These are phyloP conservation scores for Coracias cyanogaster DNA, from an alignment of 2,797 vertebrate genomes.

Conservation along the genomic window DNA sequence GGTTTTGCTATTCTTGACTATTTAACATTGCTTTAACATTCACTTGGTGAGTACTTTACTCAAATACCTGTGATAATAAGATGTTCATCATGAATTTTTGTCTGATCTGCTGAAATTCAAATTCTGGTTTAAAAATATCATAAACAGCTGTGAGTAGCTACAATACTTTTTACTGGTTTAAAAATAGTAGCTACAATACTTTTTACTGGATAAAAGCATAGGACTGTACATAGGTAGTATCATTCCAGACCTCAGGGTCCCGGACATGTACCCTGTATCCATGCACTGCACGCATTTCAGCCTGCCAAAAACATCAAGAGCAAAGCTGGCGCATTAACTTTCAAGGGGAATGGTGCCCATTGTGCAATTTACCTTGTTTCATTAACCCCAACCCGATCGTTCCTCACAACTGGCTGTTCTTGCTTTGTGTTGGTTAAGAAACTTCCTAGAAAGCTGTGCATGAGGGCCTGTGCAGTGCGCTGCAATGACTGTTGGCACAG, in stretches of 20 bases:
- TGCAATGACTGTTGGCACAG: constrained; percentile 30
- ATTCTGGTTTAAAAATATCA: not conserved
- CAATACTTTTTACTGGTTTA: not conserved
- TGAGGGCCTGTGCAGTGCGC: not conserved
- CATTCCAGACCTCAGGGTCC: not conserved
- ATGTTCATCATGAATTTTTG: not conserved
- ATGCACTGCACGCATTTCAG: not conserved
- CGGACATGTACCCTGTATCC: not conserved
- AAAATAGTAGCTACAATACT: not conserved
- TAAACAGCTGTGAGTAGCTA: not conserved
- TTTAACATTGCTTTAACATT: not conserved
- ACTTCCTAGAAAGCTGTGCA: not conserved
- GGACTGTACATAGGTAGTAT: rapidly evolving
- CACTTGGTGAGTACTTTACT: not conserved
- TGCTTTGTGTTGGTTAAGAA: not conserved
- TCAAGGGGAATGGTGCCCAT: not conserved
- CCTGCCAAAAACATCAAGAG: not conserved
- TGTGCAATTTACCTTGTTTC: not conserved
- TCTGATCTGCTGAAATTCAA: not conserved
- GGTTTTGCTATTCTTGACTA: not conserved
- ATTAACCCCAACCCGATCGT: not conserved
- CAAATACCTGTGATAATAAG: not conserved
- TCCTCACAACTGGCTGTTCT: not conserved
- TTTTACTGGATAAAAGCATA: not conserved
- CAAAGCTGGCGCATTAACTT: not conserved